Percentiles rank a stretch among this genome's conserved stretches.
phyloP scores from a whole-genome alignment of 35 echinoderm and acorn worm species.

The Heliocidaris tuberculata region DNA sequence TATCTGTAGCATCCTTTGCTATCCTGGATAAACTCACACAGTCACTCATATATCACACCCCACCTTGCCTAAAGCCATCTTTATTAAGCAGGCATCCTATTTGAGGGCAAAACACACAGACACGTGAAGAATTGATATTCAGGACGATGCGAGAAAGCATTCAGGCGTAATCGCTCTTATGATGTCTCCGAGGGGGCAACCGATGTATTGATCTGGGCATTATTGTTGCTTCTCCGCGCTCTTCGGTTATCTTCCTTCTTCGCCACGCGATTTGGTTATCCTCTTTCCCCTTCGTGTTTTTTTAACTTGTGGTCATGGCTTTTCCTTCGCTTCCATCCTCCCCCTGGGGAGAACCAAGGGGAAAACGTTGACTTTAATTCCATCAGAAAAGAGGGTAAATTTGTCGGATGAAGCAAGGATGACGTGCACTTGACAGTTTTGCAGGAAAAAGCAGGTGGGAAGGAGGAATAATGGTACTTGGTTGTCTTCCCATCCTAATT shows the following conservation, averaged over 20 bases:
- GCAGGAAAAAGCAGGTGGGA: neutral
- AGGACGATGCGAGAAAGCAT: neutral
- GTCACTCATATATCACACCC: neutral
- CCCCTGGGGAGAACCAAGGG: neutral
- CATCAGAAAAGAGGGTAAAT: neutral
- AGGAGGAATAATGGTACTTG: neutral
- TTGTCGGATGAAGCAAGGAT: neutral
- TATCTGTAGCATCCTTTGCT: too few species aligned
- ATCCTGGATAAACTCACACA: neutral
- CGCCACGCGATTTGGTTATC: neutral
- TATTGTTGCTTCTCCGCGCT: conserved; percentile 21
- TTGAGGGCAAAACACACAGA: neutral
- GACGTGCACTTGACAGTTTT: neutral
- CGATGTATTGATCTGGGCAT: conserved; percentile 9
- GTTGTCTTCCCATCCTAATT: too few species aligned
- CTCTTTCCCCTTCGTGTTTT: neutral
- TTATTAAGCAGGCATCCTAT: neutral
- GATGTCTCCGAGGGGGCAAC: neutral
- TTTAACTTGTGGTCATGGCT: neutral
- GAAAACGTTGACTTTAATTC: neutral
- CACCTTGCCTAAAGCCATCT: neutral
- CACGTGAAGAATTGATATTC: neutral
- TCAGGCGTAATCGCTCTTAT: neutral
- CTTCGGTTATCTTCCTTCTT: neutral
- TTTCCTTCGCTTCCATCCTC: neutral